A percentile compares a stretch with the other conserved stretches of the same genome.
These are phyloP conservation scores for Rallus limicola DNA, from an alignment of 2,113 vertebrate species.

Conservation along the genomic window DNA sequence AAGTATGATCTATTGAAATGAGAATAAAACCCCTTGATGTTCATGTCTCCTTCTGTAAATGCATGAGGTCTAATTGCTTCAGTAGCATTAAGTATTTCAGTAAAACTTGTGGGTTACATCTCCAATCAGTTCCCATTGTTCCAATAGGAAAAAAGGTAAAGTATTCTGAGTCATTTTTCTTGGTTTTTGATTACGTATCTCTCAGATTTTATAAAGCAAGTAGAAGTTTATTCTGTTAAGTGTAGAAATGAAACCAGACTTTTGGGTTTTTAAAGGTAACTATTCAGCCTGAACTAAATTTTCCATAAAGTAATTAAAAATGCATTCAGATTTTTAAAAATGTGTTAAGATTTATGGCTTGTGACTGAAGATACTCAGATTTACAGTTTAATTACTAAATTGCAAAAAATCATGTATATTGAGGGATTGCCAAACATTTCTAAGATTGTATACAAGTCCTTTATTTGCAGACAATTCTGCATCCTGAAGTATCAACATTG, in stretches of 20 bases:
- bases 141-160: not conserved
- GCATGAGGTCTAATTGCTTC: not conserved
- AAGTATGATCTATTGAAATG: not conserved
- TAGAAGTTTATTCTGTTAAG: not conserved
- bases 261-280: not conserved
- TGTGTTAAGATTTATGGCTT: not conserved
- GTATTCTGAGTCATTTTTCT: not conserved
- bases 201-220: not conserved
- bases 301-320: not conserved
- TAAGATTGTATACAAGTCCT: not conserved
- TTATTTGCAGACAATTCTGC: not conserved
- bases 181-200: not conserved
- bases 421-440: not conserved
- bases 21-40: not conserved
- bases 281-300: not conserved
- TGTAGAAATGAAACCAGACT: not conserved
- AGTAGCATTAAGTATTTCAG: not conserved
- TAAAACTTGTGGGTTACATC: not conserved
- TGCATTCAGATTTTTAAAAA: not conserved
- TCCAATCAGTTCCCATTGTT: not conserved
- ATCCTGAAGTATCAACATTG: not conserved
- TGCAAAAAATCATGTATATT: not conserved
- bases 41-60: not conserved
- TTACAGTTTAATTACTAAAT: not conserved
- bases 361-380: not conserved